Evolutionary conservation across 2,797 vertebrate species (phyloP).

Genomic region (Aselliscus stoliczkanus): DNA sequence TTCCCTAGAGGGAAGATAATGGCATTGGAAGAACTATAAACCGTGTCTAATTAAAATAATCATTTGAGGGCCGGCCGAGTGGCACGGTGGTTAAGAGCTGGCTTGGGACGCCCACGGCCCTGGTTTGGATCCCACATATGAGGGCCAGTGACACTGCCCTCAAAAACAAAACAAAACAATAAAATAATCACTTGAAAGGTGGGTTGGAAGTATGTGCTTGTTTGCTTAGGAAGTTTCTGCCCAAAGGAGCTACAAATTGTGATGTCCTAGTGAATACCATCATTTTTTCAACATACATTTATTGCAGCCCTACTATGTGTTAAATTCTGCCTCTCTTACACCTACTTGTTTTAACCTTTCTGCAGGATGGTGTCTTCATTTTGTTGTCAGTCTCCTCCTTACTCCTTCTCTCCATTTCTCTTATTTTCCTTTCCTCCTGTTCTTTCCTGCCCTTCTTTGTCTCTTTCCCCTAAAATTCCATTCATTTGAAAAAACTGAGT

Average conservation of each 20-base stretch:
- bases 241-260: neutral
- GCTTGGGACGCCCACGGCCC: too few species aligned
- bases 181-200: conserved; percentile 23
- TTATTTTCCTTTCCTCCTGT: neutral
- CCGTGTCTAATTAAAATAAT: conserved; percentile 29
- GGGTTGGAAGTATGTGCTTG: neutral
- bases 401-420: neutral
- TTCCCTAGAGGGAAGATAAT: conserved; percentile 1
- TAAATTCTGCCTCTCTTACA: neutral
- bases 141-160: too few species aligned
- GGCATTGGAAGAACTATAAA: neutral
- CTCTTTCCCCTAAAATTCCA: neutral
- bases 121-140: too few species aligned
- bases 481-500: neutral
- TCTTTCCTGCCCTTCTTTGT: neutral
- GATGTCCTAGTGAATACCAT: neutral
- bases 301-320: neutral
- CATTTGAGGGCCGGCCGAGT: too few species aligned
- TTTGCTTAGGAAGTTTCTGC: conserved; percentile 1
- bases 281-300: neutral
- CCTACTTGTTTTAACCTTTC: neutral
- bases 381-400: neutral
- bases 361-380: neutral
- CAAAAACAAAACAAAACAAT: too few species aligned
- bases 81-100: too few species aligned